These are phyloP conservation scores for Ormyrus nitidulus DNA, from an alignment of 2,888 invertebrate species.

Conservation along the genomic window DNA sequence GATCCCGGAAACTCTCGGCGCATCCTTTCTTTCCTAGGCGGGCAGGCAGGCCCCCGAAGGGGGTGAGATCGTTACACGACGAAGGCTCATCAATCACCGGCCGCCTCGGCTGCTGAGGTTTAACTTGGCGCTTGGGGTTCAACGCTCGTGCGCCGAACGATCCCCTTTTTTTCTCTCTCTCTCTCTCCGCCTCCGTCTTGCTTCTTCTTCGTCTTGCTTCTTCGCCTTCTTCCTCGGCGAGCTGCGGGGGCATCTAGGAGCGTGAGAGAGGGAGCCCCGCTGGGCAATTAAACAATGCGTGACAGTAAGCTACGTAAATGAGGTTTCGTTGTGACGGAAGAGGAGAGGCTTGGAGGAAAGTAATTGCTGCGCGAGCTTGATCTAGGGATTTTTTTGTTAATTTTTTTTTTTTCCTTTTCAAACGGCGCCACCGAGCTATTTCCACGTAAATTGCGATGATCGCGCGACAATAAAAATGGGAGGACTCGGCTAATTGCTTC, in stretches of 20 bases:
- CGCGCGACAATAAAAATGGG: too few relatives aligned
- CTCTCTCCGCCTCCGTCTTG: not conserved
- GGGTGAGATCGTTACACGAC: slow-evolving; percentile 65
- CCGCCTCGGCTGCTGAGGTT: slow-evolving; percentile 32
- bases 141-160: slow-evolving; percentile 41
- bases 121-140: slow-evolving; percentile 43
- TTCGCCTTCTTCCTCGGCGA: not conserved
- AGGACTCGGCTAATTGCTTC: too few relatives aligned
- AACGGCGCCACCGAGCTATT: too few relatives aligned
- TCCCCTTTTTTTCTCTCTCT: slow-evolving; percentile 15
- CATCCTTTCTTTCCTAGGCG: slow-evolving; percentile 9
- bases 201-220: not conserved
- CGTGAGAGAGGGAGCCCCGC: not conserved
- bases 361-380: too few relatives aligned
- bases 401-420: too few relatives aligned
- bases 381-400: too few relatives aligned
- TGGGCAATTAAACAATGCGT: slow-evolving; percentile 1
- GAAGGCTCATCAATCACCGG: slow-evolving; percentile 67
- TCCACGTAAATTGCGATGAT: too few relatives aligned
- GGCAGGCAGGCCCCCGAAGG: slow-evolving; percentile 43
- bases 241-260: not conserved
- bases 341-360: too few relatives aligned
- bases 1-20: not conserved
- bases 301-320: slow-evolving; percentile 3
- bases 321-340: too few relatives aligned